Base-by-base conservation (phyloP, 2,797 vertebrate genomes). In the Malacoctenus gilli region DNA sequence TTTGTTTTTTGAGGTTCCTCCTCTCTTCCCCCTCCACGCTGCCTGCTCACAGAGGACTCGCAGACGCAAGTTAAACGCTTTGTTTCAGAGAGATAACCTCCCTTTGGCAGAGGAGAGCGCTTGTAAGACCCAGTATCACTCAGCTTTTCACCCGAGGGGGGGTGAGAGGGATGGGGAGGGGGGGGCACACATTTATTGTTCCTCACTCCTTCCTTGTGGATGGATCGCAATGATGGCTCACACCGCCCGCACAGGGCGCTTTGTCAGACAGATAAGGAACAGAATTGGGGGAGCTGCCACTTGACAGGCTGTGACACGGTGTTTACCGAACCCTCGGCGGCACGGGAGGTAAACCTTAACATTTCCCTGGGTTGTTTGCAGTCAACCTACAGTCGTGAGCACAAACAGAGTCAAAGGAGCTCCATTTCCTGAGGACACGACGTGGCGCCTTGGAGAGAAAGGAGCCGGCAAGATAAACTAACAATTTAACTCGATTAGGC, bases 1-100 rank as follows among this genome's bases (percentile, higher is more conserved):
- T 48, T 59, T 77, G 40, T 39, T 18, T 77, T 43, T 39, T n/a
- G n/a, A n/a, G 18, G 48, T 37, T 14, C 7, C n/a, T 8, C 8
- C n/a, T 36, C 19, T 16, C 58, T 15, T 39, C 7, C 49, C 6
- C 12, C 10, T 32, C 46, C 30, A 39, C 31, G 43, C 22, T 38
- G 56, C 47, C 60, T 48, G 48, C 59, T 66, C 61, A 41, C 49
- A 39, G 68, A 72, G 55, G 54, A 53, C 59, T 63, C 8, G 2
- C 37, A 63, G 72, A 66, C 16, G 6, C 53, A 18, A 74, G 78
- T 61, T 74, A 78, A 85, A 84, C 31, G 65, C 40, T 50, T 71
- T 70, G 78, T 84, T 73, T 77, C 72, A 66, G 57, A 79, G 38
- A 57, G 75, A 75, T 71, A 80, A 75, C 80, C 72, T 80, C 48